Percentiles rank a stretch among this genome's conserved stretches.
phyloP scores from a whole-genome alignment of 2,888 invertebrate genomes.

The Eupithecia centaureata region DNA sequence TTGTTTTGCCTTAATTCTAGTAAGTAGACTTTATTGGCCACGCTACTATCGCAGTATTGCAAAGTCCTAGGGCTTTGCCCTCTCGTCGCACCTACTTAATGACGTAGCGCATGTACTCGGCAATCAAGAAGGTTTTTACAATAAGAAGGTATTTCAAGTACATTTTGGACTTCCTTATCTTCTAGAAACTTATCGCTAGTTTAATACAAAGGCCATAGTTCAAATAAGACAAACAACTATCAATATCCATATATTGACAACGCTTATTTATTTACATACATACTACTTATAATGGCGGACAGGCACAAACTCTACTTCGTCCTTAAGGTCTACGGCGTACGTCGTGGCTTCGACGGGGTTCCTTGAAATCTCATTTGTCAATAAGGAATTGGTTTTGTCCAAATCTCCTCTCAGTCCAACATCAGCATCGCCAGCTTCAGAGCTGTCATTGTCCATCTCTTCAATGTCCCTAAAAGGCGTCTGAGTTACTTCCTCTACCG shows the following conservation, averaged over 20 bases:
- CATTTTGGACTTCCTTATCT: not conserved
- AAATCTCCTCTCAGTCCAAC: constrained; percentile 53
- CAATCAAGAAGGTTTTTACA: not conserved
- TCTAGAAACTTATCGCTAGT: constrained; percentile 3
- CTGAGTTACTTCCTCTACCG: constrained; percentile 40
- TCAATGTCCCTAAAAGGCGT: constrained; percentile 54
- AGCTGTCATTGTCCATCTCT: constrained; percentile 51
- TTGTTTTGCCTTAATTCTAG: no score
- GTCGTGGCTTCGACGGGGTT: constrained; percentile 66
- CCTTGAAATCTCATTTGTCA: constrained; percentile 58
- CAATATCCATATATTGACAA: constrained; percentile 10
- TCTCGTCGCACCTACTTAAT: no score
- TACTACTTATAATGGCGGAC: constrained; percentile 48
- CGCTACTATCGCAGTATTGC: no score
- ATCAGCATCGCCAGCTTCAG: constrained; percentile 53
- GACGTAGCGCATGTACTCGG: no score
- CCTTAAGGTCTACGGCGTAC: constrained; percentile 68
- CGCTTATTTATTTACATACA: constrained; percentile 3
- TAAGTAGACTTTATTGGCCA: no score
- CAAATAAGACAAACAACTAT: not conserved
- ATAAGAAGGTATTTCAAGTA: not conserved
- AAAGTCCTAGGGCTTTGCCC: no score
- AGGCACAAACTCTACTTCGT: constrained; percentile 72
- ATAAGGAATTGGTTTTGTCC: constrained; percentile 46
- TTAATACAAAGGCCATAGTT: not conserved